Evolutionary conservation across 2,797 vertebrate genomes (phyloP), one percentile per base, ranked within the genome.

Genomic region (Etheostoma perlongum): DNA sequence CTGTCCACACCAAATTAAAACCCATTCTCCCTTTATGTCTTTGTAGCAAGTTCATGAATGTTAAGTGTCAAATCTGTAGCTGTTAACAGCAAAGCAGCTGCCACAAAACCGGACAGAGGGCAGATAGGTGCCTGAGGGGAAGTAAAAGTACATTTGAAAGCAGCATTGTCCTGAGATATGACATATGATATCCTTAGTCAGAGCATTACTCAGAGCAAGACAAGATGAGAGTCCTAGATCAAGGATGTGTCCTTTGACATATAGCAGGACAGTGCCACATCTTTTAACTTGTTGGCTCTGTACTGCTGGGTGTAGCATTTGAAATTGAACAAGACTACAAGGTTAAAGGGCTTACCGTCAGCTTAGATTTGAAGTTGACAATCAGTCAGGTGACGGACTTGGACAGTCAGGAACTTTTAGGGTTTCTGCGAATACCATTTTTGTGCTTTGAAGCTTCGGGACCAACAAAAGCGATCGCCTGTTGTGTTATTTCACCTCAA

Each of bases 201-300:
- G 48, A 78, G 62, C 61, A 62, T 82, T 63, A 74, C 44, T 77
- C 44, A 60, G 7, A 70, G 48, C 52, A 27, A 79, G 52, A 74
- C 27, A 40, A 55, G 62, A 70, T 61, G 44, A 74, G 36, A 80
- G 58, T 67, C 59, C 4, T 46, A 27, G 65, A 67, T 85, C 67
- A 78, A 71, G 64, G 53, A 81, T 73, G 54, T 81, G 57, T 76
- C 64, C 64, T 74, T 61, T 73, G 75, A 78, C 57, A 77, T 80
- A 76, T 59, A 51, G 67, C 14, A 72, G 67, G 54, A 33, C 21
- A 68, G 55, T 53, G 48, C 55, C 70, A 69, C n/a, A 74, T 86
- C 42, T 74, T 78, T 73, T 19, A 72, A 57, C 2, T 27, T 63
- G 47, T 54, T 66, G 51, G 59, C 48, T 65, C 61, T 68, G 19